These are phyloP conservation scores for Rafetus swinhoei DNA, from an alignment of 2,113 vertebrate species.

Conservation along the genomic window DNA sequence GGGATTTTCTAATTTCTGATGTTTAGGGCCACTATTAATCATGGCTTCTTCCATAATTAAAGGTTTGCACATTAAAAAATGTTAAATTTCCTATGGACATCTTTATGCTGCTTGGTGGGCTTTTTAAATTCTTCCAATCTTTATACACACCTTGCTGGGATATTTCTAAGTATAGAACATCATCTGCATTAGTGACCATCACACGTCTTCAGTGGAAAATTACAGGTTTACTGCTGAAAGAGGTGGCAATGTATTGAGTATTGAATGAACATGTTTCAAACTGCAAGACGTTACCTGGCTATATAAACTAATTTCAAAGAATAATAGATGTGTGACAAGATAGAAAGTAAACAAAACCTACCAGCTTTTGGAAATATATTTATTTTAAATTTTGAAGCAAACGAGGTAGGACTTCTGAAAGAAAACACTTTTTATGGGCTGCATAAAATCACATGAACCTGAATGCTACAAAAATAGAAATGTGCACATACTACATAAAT, in stretches of 20 bases:
- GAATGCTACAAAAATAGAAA: slow-evolving; percentile 58
- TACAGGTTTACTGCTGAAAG: neutral
- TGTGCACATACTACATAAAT: slow-evolving; percentile 10
- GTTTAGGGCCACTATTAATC: neutral
- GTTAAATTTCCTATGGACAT: neutral
- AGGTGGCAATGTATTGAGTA: neutral
- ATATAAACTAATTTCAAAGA: neutral
- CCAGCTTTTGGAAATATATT: slow-evolving; percentile 39
- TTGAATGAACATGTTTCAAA: neutral
- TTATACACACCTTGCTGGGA: neutral
- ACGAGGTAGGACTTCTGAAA: neutral
- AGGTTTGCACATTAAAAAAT: neutral
- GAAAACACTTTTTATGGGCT: neutral
- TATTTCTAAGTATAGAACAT: neutral
- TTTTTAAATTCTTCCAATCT: neutral
- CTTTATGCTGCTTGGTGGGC: neutral
- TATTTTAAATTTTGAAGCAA: slow-evolving; percentile 54
- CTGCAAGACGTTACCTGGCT: neutral
- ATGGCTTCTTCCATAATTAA: neutral
- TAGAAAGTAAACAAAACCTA: neutral
- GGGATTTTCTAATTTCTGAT: neutral
- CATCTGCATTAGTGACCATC: neutral
- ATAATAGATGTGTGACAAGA: neutral
- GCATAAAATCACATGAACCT: slow-evolving; percentile 1
- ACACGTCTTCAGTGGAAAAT: too few species aligned